Evolutionary conservation across 2,113 vertebrate genomes (phyloP).

Genomic region (Corythornis vintsioides): DNA sequence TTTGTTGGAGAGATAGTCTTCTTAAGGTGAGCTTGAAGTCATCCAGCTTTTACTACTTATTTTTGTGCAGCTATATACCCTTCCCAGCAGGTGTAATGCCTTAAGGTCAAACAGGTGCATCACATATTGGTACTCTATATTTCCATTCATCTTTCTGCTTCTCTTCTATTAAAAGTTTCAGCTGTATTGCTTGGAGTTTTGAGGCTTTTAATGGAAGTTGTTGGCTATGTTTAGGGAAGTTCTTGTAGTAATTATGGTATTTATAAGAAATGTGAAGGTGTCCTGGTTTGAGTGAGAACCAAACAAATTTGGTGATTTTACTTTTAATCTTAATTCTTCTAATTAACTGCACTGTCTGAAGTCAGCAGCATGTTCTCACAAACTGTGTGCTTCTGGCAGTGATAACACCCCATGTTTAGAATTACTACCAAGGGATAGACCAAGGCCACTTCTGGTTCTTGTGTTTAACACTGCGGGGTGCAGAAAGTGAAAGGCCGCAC

Average conservation of each 20-base stretch:
- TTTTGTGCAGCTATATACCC: neutral
- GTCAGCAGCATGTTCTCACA: too few relatives aligned
- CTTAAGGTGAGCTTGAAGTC: slow-evolving; percentile 45
- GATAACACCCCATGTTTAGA: too few relatives aligned
- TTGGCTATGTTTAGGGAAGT: neutral
- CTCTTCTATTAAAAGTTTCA: neutral
- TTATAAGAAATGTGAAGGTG: neutral
- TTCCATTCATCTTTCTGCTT: neutral
- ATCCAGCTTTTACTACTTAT: slow-evolving; percentile 25
- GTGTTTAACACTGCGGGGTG: too few relatives aligned
- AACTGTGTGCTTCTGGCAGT: too few relatives aligned
- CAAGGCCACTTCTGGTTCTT: too few relatives aligned
- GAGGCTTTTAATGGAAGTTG: neutral
- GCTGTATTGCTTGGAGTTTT: neutral
- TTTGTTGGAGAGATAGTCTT: slow-evolving; percentile 46
- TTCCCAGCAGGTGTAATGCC: neutral
- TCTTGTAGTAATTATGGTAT: neutral
- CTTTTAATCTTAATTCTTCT: too few relatives aligned
- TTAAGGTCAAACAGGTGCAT: slow-evolving; percentile 17
- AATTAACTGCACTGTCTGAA: too few relatives aligned
- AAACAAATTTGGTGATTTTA: too few relatives aligned
- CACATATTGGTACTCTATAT: slow-evolving; percentile 7
- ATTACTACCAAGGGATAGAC: too few relatives aligned
- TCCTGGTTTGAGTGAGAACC: too few relatives aligned
- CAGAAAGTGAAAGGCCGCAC: too few relatives aligned